These are phyloP conservation scores for Lasioglossum calceatum DNA, from an alignment of 2,888 invertebrate species.

Conservation along the genomic window DNA sequence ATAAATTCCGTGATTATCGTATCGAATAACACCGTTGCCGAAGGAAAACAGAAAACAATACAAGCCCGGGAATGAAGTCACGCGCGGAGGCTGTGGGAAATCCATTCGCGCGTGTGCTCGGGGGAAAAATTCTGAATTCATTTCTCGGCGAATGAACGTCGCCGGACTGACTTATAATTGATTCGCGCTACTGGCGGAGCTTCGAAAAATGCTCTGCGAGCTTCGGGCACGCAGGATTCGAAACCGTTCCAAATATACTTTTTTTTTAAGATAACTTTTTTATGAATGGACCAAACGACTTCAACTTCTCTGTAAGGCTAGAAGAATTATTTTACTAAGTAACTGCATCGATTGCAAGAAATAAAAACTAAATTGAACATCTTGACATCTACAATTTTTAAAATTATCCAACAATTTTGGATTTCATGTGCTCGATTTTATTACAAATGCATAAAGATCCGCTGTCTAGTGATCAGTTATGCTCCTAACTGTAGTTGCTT, in stretches of 20 bases:
- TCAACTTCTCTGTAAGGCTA: too few relatives aligned
- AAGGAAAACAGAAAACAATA: neutral
- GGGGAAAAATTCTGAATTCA: neutral
- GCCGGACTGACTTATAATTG: neutral
- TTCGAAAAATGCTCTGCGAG: neutral
- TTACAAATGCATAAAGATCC: too few relatives aligned
- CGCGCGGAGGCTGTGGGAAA: neutral
- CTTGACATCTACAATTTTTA: too few relatives aligned
- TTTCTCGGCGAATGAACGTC: constrained; percentile 7
- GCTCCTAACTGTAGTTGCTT: too few relatives aligned
- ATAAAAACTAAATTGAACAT: too few relatives aligned
- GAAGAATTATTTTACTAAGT: too few relatives aligned
- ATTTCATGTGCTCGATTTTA: too few relatives aligned
- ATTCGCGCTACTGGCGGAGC: neutral
- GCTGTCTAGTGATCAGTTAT: too few relatives aligned
- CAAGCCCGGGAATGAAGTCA: neutral
- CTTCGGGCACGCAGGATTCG: neutral
- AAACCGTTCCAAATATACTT: neutral
- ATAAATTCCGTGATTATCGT: constrained; percentile 2
- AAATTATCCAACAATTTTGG: too few relatives aligned
- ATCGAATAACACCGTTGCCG: neutral
- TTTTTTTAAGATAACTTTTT: too few relatives aligned
- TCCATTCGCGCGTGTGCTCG: neutral
- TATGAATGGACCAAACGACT: too few relatives aligned
- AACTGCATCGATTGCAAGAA: too few relatives aligned